Conservation (phyloP, 2,888 invertebrate genomes). For the Subacronicta megacephala region DNA sequence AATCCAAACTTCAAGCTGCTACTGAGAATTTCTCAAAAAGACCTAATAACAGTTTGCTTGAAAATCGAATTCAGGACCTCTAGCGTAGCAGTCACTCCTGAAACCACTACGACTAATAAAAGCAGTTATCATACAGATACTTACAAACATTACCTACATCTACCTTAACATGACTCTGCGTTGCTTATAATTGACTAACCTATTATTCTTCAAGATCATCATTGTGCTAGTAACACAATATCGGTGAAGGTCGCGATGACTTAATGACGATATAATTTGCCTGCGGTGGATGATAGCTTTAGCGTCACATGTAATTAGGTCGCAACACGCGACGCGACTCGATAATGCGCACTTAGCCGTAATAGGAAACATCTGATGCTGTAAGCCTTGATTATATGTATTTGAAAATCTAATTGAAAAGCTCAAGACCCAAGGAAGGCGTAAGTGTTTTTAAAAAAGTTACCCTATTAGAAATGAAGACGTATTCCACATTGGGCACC, state of each 20-base stretch:
- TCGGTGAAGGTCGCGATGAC: slow-evolving; percentile 48
- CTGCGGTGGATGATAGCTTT: slow-evolving; percentile 34
- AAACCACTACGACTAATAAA: no score
- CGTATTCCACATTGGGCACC: no score
- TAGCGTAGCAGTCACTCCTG: no score
- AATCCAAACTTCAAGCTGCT: no score
- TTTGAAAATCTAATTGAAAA: slow-evolving; percentile 20
- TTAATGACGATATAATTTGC: slow-evolving; percentile 45
- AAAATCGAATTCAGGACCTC: no score
- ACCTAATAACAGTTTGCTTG: no score
- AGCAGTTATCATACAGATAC: no score
- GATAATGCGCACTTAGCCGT: slow-evolving; percentile 27
- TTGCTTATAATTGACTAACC: slow-evolving; percentile 15
- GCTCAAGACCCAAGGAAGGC: neutral
- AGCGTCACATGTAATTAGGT: slow-evolving; percentile 39
- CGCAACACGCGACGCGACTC: slow-evolving; percentile 21
- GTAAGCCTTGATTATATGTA: slow-evolving; percentile 21
- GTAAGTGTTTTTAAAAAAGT: neutral
- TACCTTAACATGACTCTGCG: no score
- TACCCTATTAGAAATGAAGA: no score
- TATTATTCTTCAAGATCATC: slow-evolving; percentile 13
- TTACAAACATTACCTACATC: no score
- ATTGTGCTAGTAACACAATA: slow-evolving; percentile 22
- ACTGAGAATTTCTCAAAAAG: no score
- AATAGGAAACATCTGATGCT: slow-evolving; percentile 30